These are phyloP conservation scores for Anagyrus pseudococci DNA, from an alignment of 2,888 invertebrate genomes.

Conservation along the genomic window DNA sequence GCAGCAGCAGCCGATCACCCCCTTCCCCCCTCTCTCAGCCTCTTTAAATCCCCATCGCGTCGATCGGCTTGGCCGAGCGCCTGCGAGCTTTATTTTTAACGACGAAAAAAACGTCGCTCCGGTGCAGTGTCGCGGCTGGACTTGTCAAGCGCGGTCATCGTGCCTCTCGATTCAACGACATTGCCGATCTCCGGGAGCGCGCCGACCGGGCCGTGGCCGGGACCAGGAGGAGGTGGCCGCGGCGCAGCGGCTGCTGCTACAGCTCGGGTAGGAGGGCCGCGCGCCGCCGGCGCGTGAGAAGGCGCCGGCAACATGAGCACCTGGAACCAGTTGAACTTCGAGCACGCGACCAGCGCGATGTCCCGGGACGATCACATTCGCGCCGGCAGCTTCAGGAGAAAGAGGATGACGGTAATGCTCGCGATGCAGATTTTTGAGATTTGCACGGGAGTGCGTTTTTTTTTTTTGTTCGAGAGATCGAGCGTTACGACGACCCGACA, in stretches of 20 bases:
- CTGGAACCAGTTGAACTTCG: constrained; percentile 56
- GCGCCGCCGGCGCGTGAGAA: background rate
- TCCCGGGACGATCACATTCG: constrained; percentile 70
- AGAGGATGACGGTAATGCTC: constrained; percentile 51
- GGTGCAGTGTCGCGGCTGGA: too few relatives aligned
- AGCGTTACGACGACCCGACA: too few relatives aligned
- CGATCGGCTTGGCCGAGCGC: constrained; percentile 43
- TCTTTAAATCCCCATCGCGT: too few relatives aligned
- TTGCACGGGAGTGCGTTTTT: background rate
- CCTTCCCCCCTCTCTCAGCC: too few relatives aligned
- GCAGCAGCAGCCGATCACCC: too few relatives aligned
- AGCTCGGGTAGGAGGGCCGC: background rate
- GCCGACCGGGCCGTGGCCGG: background rate
- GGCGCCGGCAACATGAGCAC: constrained; percentile 47
- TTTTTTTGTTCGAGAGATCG: constrained; percentile 29
- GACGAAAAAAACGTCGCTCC: background rate
- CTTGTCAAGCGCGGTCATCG: too few relatives aligned
- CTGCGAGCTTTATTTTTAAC: constrained; percentile 57
- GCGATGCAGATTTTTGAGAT: background rate
- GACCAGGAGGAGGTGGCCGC: background rate
- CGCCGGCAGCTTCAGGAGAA: constrained; percentile 17
- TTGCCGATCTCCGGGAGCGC: too few relatives aligned
- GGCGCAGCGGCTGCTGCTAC: background rate
- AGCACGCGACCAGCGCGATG: constrained; percentile 66
- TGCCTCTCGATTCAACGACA: too few relatives aligned